Percentiles rank a stretch among this genome's conserved stretches.
These are phyloP conservation scores for Chrysolina haemoptera DNA, from an alignment of 2,888 invertebrate genomes.

Conservation along the genomic window DNA sequence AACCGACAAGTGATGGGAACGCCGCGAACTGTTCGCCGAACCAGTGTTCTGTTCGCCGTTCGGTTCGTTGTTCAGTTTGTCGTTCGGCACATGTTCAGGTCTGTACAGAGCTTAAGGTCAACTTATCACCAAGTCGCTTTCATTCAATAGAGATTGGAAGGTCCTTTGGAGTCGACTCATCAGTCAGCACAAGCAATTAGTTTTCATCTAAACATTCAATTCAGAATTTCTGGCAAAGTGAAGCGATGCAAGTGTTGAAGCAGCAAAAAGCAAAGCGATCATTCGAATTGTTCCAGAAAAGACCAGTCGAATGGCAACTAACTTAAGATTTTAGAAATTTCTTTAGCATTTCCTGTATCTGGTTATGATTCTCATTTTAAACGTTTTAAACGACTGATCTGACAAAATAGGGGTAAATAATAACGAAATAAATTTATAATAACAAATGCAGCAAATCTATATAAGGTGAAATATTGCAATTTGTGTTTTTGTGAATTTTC, in stretches of 20 bases:
- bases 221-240: conserved; percentile 50
- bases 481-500: conserved; percentile 68
- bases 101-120: too few relatives aligned
- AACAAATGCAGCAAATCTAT: conserved; percentile 70
- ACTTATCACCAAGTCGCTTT: not conserved
- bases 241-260: conserved; percentile 63
- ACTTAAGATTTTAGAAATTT: conserved; percentile 58
- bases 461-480: conserved; percentile 69
- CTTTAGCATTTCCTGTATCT: conserved; percentile 32
- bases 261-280: conserved; percentile 67
- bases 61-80: too few relatives aligned
- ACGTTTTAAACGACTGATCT: conserved; percentile 66
- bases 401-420: conserved; percentile 56
- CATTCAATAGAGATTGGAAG: not conserved
- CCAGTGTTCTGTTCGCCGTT: too few relatives aligned
- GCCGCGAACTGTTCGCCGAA: too few relatives aligned
- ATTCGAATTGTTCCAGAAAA: conserved; percentile 78
- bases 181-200: conserved; percentile 38
- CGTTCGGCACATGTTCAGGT: too few relatives aligned
- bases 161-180: conserved; percentile 32
- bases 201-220: conserved; percentile 37
- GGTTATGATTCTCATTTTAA: conserved; percentile 36
- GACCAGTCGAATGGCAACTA: conserved; percentile 79
- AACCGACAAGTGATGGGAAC: too few relatives aligned
- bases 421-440: conserved; percentile 52